Conservation (phyloP, 1,140 invertebrate species). For the Paraescarpia echinospica region DNA sequence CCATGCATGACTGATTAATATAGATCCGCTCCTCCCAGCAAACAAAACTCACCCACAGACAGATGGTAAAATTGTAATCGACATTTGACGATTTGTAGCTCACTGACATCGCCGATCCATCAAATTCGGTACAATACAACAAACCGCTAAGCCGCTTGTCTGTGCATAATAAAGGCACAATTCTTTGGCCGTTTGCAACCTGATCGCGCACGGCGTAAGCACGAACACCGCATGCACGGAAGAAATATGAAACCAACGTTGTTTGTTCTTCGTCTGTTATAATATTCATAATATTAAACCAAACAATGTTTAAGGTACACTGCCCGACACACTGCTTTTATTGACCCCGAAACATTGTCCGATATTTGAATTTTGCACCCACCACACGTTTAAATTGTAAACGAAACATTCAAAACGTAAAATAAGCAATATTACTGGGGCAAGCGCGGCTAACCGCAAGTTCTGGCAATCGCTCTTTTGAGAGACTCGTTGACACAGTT, state of each 20-base stretch:
- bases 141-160: not conserved
- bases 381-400: no score
- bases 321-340: no score
- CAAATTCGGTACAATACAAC: not conserved
- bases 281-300: no score
- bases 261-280: not conserved
- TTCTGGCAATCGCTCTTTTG: no score
- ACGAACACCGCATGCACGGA: not conserved
- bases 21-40: not conserved
- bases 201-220: not conserved
- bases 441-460: no score
- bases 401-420: no score
- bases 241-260: not conserved
- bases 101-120: not conserved
- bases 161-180: not conserved
- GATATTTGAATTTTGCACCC: no score
- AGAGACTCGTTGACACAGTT: no score
- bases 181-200: not conserved
- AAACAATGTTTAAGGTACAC: no score
- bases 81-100: not conserved
- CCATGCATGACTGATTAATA: constrained; percentile 1
- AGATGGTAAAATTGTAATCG: not conserved
- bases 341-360: no score
- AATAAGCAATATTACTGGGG: no score
- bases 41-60: not conserved